phyloP scores from a whole-genome alignment of 2,797 vertebrate genomes.

The Sparus aurata region DNA sequence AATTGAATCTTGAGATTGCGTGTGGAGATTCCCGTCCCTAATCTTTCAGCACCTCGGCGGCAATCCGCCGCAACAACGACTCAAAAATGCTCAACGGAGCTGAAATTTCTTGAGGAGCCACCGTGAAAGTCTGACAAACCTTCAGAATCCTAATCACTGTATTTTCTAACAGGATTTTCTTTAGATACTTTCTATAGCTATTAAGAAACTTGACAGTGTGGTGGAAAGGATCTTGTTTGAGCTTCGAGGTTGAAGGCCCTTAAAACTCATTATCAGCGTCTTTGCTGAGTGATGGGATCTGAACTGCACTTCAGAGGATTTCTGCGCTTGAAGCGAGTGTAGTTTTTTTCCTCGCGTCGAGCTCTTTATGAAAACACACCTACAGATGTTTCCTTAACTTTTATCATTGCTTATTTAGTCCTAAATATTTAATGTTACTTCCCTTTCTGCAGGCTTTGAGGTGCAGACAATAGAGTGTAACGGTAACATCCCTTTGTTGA shows the following conservation, averaged over 20 bases:
- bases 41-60: conserved; percentile 1
- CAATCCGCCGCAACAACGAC: background rate
- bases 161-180: background rate
- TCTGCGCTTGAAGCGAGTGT: background rate
- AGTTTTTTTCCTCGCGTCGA: background rate
- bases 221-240: background rate
- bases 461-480: background rate
- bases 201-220: background rate
- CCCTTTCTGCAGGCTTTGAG: background rate
- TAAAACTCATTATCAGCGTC: background rate
- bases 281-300: background rate
- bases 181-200: too few relatives aligned
- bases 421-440: conserved; percentile 1
- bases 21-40: background rate
- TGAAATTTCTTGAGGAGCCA: background rate
- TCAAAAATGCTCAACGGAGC: background rate
- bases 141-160: background rate
- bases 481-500: background rate
- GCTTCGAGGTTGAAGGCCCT: background rate
- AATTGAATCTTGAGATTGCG: too few relatives aligned
- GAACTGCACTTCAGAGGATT: background rate
- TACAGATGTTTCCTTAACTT: background rate
- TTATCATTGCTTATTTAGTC: background rate
- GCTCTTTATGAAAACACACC: background rate
- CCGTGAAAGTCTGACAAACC: conserved; percentile 5